Evolutionary conservation across 2,797 vertebrate species (phyloP), one percentile per base, ranked within the genome.

Genomic region (Coendou prehensilis): DNA sequence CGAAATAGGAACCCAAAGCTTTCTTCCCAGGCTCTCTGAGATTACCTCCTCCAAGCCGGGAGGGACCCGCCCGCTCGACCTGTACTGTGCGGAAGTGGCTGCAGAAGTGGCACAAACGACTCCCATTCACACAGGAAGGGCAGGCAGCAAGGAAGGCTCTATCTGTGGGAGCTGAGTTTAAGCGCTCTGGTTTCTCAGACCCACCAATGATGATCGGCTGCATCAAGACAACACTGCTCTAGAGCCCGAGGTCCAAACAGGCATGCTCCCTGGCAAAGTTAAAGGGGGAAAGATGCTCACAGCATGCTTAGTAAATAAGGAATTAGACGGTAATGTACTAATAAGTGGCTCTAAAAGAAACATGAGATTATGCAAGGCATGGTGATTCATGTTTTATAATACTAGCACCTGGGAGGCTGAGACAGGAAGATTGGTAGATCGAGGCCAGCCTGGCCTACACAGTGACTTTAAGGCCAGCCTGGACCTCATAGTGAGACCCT

Each of bases 101-200:
- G 20, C 13, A 9, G 10, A 69, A 47, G 2, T 47, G 41, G 14
- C 76, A 7, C n/a, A 47, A 95, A 64, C 15, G 47, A 93, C 22
- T 47, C 80, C 23, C 64, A 67, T 28, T n/a, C 22, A 93, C 28
- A 89, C 1, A 82, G 28, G 57, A 71, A 86, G 75, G 18, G 41
- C 9, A 10, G 50, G 41, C 6, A 15, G 59, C 47, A 37, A 52
- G 54, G 20, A 30, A 69, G 59, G 23, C 56, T 89, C 52, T 0
- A 37, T 71, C 82, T 61, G 41, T 76, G 59, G 61, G 45, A 14
- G 59, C 9, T 33, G 45, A 87, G 52, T 61, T 91, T 79, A 73
- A 87, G 61, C 2, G 22, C 37, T 88, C 79, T 82, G 64, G 20
- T 92, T 83, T 93, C n/a, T 87, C 71, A 64, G 64, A 73, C 93